Evolutionary conservation across 2,113 vertebrate species (phyloP), one percentile per base, ranked within the genome.

Genomic region (Beaufortia kweichowensis): DNA sequence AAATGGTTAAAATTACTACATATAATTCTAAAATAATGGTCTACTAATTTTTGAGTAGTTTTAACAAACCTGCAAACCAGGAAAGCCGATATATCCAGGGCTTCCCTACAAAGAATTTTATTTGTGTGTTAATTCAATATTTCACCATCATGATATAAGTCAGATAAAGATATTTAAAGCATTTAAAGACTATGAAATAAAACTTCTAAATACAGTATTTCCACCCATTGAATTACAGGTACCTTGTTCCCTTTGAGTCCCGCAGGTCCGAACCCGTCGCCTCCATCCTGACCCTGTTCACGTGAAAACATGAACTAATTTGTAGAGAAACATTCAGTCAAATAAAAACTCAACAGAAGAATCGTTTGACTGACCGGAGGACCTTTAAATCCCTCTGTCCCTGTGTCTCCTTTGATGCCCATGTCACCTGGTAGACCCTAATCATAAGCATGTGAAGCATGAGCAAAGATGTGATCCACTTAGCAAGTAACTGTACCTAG

Each of bases 211-310:
- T 3, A 4, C 35, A 7, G 59, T 19, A 29, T 61, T 31, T 61
- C 15, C 6, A 33, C 14, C 23, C 41, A 70, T 43, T 56, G 19
- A 3, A 21, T 24, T 19, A 56, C 6, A 39, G 50, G 31, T 68
- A 93, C 92, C 92, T 92, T 93, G 62, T 48, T 48, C 85, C 93
- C 93, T 87, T 91, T 92, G 68, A 43, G 82, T 82, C 93, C 93
- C 26, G 82, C 79, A 59, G 3, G 62, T 70, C 93, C 94, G 6
- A 86, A 86, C 4, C 74, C 84, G 70, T 92, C 86, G 65, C 60
- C 82, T 28, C 93, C 90, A 83, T 85, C 87, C 41, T 70, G 31
- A 0, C 89, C 89, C 89, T 90, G 81, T 53, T 69, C 50, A 6
- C 65, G 35, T 69, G 11, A 19, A 74, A 46, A 67, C 5, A 59